Evolutionary conservation across 2,797 vertebrate genomes (phyloP), one percentile per base, ranked within the genome.

Genomic region (Falco concolor): DNA sequence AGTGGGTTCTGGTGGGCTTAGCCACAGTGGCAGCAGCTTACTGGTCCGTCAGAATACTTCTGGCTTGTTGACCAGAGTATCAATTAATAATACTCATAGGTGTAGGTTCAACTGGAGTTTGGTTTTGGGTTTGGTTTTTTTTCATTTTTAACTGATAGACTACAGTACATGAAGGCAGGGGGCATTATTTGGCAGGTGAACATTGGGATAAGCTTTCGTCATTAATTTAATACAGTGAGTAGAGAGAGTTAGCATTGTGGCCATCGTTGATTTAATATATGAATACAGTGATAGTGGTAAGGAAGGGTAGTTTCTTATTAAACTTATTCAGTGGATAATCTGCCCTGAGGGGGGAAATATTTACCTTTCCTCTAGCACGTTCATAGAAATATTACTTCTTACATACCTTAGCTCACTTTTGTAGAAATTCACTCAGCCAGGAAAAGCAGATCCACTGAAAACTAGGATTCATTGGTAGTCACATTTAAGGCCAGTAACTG

Each of bases 281-380:
- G 21, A 72, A 30, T 87, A 82, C 12, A 52, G 5, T 13, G 6
- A 9, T 27, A 5, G 47, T 40, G 25, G 3, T 53, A 50, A 44
- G 20, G 28, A 63, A 72, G 47, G 13, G 16, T 5, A 44, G 4
- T 63, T 12, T 73, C 30, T 74, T 63, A 36, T 47, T 82, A 47
- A 69, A 57, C 9, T 8, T 57, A 2, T 20, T 87, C 32, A 28
- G 18, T 72, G 36, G 47, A 49, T 12, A 49, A 0, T 60, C 45
- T 63, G 6, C 12, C 24, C 6, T 40, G 27, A 36, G 32, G 13
- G 8, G 23, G 5, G 42, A 67, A 21, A n/a, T 9, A 42, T 42
- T 34, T 32, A 20, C 32, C 12, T 82, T 45, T 60, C 80, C 19
- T 59, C 8, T 47, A 34, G 45, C 15, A 54, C 0, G 0, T 27